phyloP scores from a whole-genome alignment of 2,797 vertebrate genomes.

The Melanotaenia trifasciata region DNA sequence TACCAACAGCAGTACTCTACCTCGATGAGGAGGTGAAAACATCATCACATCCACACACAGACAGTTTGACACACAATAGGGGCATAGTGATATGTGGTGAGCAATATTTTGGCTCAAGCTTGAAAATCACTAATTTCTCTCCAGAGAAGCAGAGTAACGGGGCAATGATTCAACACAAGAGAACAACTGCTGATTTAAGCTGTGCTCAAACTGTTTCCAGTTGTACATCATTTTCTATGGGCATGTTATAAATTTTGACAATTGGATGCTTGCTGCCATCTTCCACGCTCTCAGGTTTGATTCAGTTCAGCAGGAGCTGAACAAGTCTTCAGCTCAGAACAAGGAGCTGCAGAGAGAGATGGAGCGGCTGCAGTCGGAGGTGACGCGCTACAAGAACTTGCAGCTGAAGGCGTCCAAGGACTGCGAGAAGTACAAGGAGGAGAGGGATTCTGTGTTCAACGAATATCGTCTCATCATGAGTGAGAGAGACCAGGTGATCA shows the following conservation, averaged over 20 bases:
- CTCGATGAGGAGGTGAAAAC: conserved; percentile 92
- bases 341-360: conserved; percentile 97
- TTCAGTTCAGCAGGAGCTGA: conserved; percentile 93
- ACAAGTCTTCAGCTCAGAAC: conserved; percentile 92
- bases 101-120: background rate
- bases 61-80: background rate
- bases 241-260: background rate
- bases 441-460: conserved; percentile 97
- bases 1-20: conserved; percentile 97
- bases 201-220: conserved; percentile 10
- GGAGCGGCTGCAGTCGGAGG: conserved; percentile 95
- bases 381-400: conserved; percentile 93
- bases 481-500: conserved; percentile 98
- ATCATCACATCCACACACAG: background rate
- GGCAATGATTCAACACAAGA: background rate
- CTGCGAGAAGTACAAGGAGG: conserved; percentile 97
- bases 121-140: background rate
- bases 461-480: conserved; percentile 99
- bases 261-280: background rate
- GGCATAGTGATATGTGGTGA: background rate
- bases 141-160: conserved; percentile 51
- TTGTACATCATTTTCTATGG: conserved; percentile 8
- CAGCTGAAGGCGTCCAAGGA: conserved; percentile 94
- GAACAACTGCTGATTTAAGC: conserved; percentile 9
- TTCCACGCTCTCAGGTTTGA: conserved; percentile 86